These are phyloP conservation scores for Blera fallax DNA, from an alignment of 2,888 invertebrate species.

Conservation along the genomic window DNA sequence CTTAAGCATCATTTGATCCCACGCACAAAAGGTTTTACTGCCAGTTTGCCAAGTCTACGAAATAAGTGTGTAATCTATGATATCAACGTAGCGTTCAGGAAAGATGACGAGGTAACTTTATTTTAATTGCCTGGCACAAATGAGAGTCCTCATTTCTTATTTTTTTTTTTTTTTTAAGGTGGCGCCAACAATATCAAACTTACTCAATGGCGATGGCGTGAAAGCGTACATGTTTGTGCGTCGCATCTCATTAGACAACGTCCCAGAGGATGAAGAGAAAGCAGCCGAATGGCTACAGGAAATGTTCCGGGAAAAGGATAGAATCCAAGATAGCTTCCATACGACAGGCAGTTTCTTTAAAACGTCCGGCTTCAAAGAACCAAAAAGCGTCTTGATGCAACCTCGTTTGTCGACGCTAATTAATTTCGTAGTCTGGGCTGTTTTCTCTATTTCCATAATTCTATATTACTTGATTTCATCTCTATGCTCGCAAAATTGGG, in stretches of 20 bases:
- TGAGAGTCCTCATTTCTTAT: background rate
- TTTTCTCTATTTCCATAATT: constrained; percentile 77
- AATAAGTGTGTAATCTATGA: constrained; percentile 93
- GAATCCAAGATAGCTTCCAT: constrained; percentile 81
- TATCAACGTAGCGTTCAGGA: constrained; percentile 88
- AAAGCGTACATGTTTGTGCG: constrained; percentile 90
- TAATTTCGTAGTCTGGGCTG: constrained; percentile 87
- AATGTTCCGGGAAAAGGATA: constrained; percentile 91
- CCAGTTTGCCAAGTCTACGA: constrained; percentile 91
- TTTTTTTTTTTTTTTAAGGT: constrained; percentile 78
- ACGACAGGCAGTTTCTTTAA: constrained; percentile 88
- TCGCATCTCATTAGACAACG: constrained; percentile 90
- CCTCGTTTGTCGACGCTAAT: constrained; percentile 87
- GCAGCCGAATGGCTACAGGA: constrained; percentile 92
- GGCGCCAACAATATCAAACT: constrained; percentile 90
- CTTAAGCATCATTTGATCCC: constrained; percentile 95
- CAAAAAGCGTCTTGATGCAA: constrained; percentile 84
- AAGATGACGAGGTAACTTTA: constrained; percentile 83
- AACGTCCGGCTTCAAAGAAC: constrained; percentile 87
- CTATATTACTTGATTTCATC: constrained; percentile 78
- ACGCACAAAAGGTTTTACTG: constrained; percentile 96
- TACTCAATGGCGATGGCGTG: constrained; percentile 88
- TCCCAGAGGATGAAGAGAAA: constrained; percentile 88
- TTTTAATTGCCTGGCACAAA: background rate
- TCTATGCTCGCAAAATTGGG: constrained; percentile 83